phyloP scores from a whole-genome alignment of 2,797 vertebrate species.

The Spinus olivaceus region DNA sequence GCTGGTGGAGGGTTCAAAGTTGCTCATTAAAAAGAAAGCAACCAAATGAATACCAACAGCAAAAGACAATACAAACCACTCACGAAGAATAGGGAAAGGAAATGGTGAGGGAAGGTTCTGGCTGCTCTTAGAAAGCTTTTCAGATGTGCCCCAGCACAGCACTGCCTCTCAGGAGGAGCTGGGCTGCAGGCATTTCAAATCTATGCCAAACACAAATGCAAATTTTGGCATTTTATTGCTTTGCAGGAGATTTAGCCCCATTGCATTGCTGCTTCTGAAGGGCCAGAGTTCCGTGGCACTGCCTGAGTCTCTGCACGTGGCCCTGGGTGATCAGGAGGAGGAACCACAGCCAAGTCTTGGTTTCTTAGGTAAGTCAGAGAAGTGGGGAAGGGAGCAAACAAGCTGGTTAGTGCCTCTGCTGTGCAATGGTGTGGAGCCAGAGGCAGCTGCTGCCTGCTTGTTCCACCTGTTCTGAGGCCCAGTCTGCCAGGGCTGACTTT shows the following conservation, averaged over 20 bases:
- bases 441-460: neutral
- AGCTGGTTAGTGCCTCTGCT: neutral
- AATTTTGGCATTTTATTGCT: neutral
- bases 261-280: neutral
- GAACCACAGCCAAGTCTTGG: neutral
- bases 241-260: neutral
- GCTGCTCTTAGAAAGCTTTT: neutral
- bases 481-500: neutral
- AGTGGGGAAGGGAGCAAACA: neutral
- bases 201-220: neutral
- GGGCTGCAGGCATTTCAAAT: neutral
- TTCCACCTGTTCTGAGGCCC: neutral
- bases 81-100: neutral
- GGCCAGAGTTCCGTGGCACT: neutral
- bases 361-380: neutral
- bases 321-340: neutral
- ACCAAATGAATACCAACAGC: neutral
- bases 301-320: accelerated
- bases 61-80: neutral
- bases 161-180: neutral
- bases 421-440: neutral
- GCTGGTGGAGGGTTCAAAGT: neutral
- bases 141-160: neutral
- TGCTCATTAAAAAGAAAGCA: neutral
- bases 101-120: neutral